A percentile compares a stretch with the other conserved stretches of the same genome.
Evolutionary conservation across 2,113 vertebrate species (phyloP).

Genomic region (Psilopsiagon aurifrons): DNA sequence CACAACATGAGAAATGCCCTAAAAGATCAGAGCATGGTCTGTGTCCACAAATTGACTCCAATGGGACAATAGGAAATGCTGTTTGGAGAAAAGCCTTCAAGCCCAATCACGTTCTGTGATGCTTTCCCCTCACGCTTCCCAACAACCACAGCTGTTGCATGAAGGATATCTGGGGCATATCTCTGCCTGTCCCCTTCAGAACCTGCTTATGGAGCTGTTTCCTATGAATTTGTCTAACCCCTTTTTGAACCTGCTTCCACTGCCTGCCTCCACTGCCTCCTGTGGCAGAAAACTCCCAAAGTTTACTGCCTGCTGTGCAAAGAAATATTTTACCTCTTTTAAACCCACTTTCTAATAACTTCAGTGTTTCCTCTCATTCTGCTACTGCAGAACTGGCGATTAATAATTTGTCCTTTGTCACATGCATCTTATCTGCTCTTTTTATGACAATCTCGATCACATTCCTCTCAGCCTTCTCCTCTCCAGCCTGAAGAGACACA

Average conservation of each 20-base stretch:
- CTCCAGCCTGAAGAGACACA: not conserved
- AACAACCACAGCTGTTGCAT: not conserved
- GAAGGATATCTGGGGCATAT: not conserved
- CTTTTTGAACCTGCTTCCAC: not conserved
- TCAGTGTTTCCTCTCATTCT: not conserved
- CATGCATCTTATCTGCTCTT: not conserved
- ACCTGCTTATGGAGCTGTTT: not conserved
- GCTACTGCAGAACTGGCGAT: not conserved
- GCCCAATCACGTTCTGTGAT: not conserved
- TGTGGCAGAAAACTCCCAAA: not conserved
- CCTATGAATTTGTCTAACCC: not conserved
- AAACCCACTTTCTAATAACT: not conserved
- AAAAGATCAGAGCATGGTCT: not conserved
- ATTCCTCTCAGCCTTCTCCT: not conserved
- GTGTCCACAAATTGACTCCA: not conserved
- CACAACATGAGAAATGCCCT: not conserved
- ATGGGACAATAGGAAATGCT: accelerated
- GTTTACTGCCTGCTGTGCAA: not conserved
- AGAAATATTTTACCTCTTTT: not conserved
- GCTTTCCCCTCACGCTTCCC: not conserved
- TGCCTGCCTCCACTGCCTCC: not conserved
- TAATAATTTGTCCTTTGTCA: not conserved
- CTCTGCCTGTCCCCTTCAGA: not conserved
- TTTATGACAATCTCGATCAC: not conserved
- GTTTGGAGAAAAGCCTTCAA: not conserved